Evolutionary conservation across 2,888 invertebrate species (phyloP).

Genomic region (Caenorhabditis angaria): DNA sequence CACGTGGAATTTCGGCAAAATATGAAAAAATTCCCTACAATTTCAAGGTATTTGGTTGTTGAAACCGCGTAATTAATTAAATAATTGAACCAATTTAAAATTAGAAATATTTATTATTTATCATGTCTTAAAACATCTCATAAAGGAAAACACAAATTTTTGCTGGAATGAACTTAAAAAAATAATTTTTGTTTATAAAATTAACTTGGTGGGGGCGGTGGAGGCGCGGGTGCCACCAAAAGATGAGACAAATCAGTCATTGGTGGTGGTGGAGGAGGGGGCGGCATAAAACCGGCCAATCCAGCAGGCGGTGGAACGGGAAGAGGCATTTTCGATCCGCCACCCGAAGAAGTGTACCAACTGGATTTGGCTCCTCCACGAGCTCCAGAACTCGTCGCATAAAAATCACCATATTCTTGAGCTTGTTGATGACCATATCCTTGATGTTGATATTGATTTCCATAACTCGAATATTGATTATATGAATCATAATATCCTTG

Average conservation of each 20-base stretch:
- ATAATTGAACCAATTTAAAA: too few relatives aligned
- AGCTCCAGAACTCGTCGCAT: slow-evolving; percentile 29
- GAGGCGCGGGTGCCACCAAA: slow-evolving; percentile 42
- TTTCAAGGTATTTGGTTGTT: too few relatives aligned
- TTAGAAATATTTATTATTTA: too few relatives aligned
- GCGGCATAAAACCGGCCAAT: slow-evolving; percentile 45
- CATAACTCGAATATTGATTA: slow-evolving; percentile 30
- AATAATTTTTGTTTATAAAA: not conserved
- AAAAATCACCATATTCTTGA: slow-evolving; percentile 36
- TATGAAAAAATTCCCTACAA: too few relatives aligned
- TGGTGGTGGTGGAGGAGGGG: slow-evolving; percentile 58
- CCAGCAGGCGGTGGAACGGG: slow-evolving; percentile 58
- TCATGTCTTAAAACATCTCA: slow-evolving; percentile 3
- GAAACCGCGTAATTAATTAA: too few relatives aligned
- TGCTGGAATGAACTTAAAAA: not conserved
- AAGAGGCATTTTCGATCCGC: slow-evolving; percentile 44
- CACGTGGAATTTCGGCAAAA: too few relatives aligned
- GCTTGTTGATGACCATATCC: slow-evolving; percentile 15
- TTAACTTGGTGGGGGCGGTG: slow-evolving; percentile 46
- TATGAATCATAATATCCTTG: slow-evolving; percentile 32
- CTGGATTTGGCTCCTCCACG: slow-evolving; percentile 25
- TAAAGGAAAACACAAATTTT: not conserved
- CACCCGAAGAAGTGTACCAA: slow-evolving; percentile 47
- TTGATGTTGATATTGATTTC: slow-evolving; percentile 16
- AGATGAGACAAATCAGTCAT: slow-evolving; percentile 44